These are phyloP conservation scores for Prolemur simus DNA, from an alignment of 2,113 vertebrate species.

Conservation along the genomic window DNA sequence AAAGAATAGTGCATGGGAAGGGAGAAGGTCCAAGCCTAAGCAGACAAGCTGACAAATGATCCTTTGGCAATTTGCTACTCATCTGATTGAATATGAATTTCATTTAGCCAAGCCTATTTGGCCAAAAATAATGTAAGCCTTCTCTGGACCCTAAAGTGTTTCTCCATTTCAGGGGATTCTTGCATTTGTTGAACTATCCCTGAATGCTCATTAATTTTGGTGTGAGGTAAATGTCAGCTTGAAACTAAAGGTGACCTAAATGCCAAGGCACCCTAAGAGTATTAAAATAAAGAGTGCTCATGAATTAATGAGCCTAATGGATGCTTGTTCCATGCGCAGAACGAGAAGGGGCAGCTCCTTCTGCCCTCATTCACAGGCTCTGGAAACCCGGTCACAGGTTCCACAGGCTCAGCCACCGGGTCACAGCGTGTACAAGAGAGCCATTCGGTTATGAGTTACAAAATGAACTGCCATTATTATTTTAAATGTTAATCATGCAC, in stretches of 20 bases:
- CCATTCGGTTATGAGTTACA: constrained; percentile 19
- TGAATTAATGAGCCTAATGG: constrained; percentile 78
- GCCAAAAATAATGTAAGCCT: constrained; percentile 22
- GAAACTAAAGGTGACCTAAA: constrained; percentile 81
- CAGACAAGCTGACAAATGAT: not conserved
- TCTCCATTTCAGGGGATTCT: constrained; percentile 67
- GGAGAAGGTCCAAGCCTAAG: not conserved
- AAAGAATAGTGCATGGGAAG: not conserved
- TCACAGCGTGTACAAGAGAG: not conserved
- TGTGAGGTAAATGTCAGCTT: constrained; percentile 81
- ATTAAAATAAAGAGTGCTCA: constrained; percentile 75
- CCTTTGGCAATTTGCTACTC: not conserved
- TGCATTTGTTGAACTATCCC: constrained; percentile 73
- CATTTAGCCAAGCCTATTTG: not conserved
- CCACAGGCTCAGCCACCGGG: not conserved
- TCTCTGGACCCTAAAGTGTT: constrained; percentile 55
- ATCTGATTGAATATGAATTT: not conserved
- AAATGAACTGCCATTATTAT: constrained; percentile 61
- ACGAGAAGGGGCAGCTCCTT: not conserved
- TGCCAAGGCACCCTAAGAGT: constrained; percentile 64
- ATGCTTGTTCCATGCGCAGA: constrained; percentile 48
- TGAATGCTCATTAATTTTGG: constrained; percentile 81
- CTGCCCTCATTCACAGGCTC: not conserved
- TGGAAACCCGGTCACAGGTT: fast-evolving
- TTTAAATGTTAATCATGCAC: constrained; percentile 63